Evolutionary conservation across 2,113 vertebrate genomes (phyloP), one percentile per base, ranked within the genome.

Genomic region (Takifugu bimaculatus): DNA sequence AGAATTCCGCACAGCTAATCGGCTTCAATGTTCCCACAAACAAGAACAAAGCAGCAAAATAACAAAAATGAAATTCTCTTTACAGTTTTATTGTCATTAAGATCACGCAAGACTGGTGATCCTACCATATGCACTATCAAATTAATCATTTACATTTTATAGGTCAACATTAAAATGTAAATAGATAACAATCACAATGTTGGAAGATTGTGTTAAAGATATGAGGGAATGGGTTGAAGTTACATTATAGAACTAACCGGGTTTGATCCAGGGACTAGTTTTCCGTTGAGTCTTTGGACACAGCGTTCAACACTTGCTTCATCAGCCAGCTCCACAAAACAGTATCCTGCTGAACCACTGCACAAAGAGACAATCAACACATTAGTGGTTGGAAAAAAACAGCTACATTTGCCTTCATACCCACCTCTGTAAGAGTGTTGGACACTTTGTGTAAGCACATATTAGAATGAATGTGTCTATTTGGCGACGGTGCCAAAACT

Each of bases 291-390:
- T 51, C 84, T 82, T 67, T 91, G 89, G 50, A 93, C 90, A 54
- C 89, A 92, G 14, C 92, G 90, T 65, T 92, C 91, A 26, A 92
- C 92, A 20, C 91, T 91, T 20, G 85, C 86, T 76, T 93, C 91
- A 55, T 93, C 91, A 57, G 91, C 83, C 69, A 93, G 68, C 81
- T 93, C 91, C 79, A 93, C 92, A 81, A 93, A 93, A 70, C 92
- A 93, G 74, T 93, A 92, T 51, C 92, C 92, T 13, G 92, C 91
- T 26, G 90, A 92, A 20, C 90, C 90, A 12, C 90, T 79, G 57
- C 9, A 71, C 13, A 35, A 5, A 4, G 54, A 2, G 7, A 70
- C 20, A 20, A 20, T 20, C 13, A 50, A 50, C 49, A 20, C 6
- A 20, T 25, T 13, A 45, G 13, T 50, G 48, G n/a, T 2, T 25